Evolutionary conservation across 2,797 vertebrate genomes (phyloP).

Genomic region (Morus bassanus): DNA sequence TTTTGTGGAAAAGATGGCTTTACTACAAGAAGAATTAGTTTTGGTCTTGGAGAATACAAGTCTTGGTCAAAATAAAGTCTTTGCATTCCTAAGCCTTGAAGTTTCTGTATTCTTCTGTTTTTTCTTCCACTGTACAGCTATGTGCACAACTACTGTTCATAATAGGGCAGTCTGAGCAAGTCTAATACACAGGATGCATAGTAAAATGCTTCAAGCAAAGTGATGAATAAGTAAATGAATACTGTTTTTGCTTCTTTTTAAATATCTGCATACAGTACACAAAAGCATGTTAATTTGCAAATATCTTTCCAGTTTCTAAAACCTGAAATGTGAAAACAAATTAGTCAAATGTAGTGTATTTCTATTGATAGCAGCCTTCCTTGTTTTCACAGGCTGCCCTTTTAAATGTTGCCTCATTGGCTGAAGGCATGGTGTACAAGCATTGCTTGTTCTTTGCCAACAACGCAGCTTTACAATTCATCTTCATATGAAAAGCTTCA

Average conservation of each 20-base stretch:
- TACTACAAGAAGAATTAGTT: constrained; percentile 12
- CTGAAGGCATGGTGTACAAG: not conserved
- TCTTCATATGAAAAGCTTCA: constrained; percentile 34
- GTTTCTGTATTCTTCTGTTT: not conserved
- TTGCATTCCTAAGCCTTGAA: constrained; percentile 10
- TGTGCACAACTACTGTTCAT: not conserved
- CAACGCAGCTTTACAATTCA: not conserved
- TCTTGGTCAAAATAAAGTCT: constrained; percentile 8
- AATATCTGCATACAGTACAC: not conserved
- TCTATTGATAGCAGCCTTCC: not conserved
- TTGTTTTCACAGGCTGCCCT: constrained; percentile 5
- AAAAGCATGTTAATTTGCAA: constrained; percentile 20
- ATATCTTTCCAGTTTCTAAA: constrained; percentile 27
- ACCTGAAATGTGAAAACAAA: constrained; percentile 17
- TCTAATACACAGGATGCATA: not conserved
- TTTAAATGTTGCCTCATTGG: not conserved
- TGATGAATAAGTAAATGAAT: not conserved
- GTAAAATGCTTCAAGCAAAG: constrained; percentile 1
- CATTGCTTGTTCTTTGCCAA: not conserved
- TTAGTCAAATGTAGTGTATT: constrained; percentile 12
- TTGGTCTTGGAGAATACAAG: not conserved
- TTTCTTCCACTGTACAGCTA: not conserved
- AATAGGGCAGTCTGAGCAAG: not conserved
- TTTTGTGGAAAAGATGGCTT: not conserved
- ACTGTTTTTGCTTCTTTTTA: not conserved